Evolutionary conservation across 2,113 vertebrate species (phyloP).

Genomic region (Antechinus flavipes): DNA sequence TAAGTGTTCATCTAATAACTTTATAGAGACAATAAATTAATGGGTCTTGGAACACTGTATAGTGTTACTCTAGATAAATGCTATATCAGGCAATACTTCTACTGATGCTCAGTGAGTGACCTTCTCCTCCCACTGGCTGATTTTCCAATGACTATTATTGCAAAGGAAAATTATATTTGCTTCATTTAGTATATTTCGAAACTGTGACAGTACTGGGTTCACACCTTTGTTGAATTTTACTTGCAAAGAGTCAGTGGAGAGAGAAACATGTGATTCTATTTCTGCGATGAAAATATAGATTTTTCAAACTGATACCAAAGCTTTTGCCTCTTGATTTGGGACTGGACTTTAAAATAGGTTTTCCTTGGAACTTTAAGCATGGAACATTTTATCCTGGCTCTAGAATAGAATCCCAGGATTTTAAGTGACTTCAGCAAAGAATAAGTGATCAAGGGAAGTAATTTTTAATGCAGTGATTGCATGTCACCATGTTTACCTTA

Average conservation of each 20-base stretch:
- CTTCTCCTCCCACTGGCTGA: background rate
- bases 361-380: background rate
- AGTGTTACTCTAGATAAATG: background rate
- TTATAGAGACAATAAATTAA: accelerated
- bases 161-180: background rate
- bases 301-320: background rate
- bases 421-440: background rate
- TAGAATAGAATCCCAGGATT: background rate
- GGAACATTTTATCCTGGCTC: background rate
- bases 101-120: background rate
- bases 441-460: background rate
- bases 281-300: background rate
- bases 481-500: background rate
- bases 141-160: background rate
- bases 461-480: background rate
- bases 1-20: background rate
- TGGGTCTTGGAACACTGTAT: background rate
- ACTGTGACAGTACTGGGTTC: background rate
- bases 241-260: background rate
- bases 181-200: background rate
- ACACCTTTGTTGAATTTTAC: background rate
- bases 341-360: background rate
- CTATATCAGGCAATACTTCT: accelerated
- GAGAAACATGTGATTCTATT: background rate
- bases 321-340: background rate